phyloP scores from a whole-genome alignment of 2,888 invertebrate genomes.

The Mythimna loreyi region DNA sequence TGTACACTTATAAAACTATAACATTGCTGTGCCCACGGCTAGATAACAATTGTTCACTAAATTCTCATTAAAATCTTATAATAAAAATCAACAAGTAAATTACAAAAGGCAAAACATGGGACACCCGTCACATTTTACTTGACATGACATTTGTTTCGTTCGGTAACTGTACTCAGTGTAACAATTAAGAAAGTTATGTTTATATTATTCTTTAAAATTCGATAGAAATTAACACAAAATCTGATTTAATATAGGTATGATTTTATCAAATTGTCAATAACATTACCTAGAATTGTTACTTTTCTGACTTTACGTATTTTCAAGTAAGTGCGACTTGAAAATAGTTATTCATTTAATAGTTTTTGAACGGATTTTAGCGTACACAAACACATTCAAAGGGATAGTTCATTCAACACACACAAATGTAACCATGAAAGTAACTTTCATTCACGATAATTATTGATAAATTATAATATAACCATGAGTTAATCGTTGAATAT shows the following conservation, averaged over 20 bases:
- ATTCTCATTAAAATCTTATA: constrained; percentile 77
- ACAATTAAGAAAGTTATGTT: constrained; percentile 22
- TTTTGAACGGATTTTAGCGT: constrained; percentile 36
- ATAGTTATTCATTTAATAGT: background rate
- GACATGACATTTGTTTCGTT: constrained; percentile 69
- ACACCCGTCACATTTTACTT: constrained; percentile 84
- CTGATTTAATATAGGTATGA: background rate
- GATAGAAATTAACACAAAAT: background rate
- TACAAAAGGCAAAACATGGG: constrained; percentile 84
- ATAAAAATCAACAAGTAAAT: constrained; percentile 88
- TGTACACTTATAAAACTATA: constrained; percentile 74
- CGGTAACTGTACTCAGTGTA: constrained; percentile 50
- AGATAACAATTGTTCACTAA: constrained; percentile 75
- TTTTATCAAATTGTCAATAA: background rate
- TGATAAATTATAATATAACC: background rate
- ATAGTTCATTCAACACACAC: background rate
- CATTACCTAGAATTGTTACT: background rate
- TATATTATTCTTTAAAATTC: background rate
- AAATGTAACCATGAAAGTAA: constrained; percentile 3
- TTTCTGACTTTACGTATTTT: background rate
- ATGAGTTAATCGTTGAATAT: constrained; percentile 39
- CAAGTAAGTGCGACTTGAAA: too few species aligned
- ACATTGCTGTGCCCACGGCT: constrained; percentile 75
- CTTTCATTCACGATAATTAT: constrained; percentile 25
- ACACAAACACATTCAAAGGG: background rate